Percentiles rank a stretch among this genome's conserved stretches.
Evolutionary conservation across 2,797 vertebrate species (phyloP).

Genomic region (Pitangus sulphuratus): DNA sequence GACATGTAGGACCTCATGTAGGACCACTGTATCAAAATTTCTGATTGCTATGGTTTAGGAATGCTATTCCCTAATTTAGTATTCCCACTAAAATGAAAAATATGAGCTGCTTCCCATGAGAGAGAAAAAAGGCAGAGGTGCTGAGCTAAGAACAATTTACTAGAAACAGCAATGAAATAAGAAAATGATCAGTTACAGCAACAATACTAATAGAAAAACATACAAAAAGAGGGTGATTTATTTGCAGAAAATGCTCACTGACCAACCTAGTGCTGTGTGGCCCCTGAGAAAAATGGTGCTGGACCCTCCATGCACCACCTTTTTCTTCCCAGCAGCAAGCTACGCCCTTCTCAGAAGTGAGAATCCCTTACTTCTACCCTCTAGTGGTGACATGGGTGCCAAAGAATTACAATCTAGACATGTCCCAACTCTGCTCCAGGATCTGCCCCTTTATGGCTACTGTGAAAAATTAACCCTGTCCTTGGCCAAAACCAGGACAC

Average conservation of each 20-base stretch:
- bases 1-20: background rate
- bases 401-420: background rate
- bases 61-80: background rate
- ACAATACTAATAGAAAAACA: background rate
- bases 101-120: background rate
- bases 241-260: background rate
- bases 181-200: background rate
- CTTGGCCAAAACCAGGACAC: background rate
- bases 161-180: background rate
- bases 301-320: no score
- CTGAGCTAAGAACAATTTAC: background rate
- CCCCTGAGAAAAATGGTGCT: background rate
- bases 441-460: background rate
- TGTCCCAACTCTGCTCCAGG: background rate
- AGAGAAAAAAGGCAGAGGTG: background rate
- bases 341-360: background rate
- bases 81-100: background rate
- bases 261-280: background rate
- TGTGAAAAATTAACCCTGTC: background rate
- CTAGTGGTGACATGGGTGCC: background rate
- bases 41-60: background rate
- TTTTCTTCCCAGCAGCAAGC: background rate
- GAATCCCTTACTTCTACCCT: background rate
- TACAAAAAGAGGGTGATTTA: background rate
- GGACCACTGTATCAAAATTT: background rate